Evolutionary conservation across 2,113 vertebrate genomes (phyloP).

Genomic region (Amphiprion percula): DNA sequence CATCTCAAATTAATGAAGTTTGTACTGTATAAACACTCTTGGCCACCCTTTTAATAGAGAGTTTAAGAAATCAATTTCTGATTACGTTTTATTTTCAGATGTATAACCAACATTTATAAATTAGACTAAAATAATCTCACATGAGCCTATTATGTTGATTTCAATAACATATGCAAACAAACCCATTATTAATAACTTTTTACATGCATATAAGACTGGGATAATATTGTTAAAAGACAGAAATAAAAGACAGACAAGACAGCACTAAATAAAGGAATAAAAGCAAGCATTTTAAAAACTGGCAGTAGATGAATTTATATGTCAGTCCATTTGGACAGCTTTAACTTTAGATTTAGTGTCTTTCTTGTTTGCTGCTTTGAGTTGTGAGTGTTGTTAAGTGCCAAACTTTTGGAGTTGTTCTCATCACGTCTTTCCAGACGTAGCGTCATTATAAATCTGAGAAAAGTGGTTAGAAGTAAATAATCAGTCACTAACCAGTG

Average conservation of each 20-base stretch:
- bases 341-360: background rate
- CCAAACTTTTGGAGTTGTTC: background rate
- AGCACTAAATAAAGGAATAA: background rate
- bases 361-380: background rate
- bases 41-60: no score
- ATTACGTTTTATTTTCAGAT: no score
- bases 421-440: background rate
- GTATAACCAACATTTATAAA: no score
- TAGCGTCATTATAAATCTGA: background rate
- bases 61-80: no score
- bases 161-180: background rate
- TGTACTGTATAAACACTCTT: background rate
- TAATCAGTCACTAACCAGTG: background rate
- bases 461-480: constrained; percentile 1
- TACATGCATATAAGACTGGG: background rate
- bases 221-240: background rate
- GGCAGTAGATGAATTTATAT: background rate
- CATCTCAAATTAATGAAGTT: background rate
- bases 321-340: background rate
- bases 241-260: background rate
- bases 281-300: background rate
- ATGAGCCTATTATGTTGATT: background rate
- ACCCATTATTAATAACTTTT: background rate
- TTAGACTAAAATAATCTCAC: background rate
- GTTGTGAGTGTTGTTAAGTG: background rate